Evolutionary conservation across 1,140 invertebrate genomes (phyloP), one percentile per base, ranked within the genome.

Genomic region (Drosophila navojoa): DNA sequence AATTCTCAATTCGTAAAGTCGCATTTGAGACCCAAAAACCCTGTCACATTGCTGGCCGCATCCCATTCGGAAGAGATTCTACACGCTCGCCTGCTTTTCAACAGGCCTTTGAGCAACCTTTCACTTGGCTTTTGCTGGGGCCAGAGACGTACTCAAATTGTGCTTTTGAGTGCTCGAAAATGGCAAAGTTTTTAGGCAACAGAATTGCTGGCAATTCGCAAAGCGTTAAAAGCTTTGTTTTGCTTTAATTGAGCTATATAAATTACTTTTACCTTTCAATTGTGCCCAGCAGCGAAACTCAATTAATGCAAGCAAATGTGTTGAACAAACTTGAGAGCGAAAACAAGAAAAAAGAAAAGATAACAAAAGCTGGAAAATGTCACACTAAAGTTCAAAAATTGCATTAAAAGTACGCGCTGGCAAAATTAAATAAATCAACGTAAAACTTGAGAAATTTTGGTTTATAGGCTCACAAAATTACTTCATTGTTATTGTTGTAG

Each of bases 251-350:
- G 73, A 68, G 69, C 81, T 40, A 47, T 38, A 44, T 76, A 77
- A 85, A 81, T 74, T 71, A 78, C 72, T 85, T 86, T 85, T 84
- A 81, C 81, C 85, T 81, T 81, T 72, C 74, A 60, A 67, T 62
- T 71, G 67, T 52, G 71, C 44, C 15, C 38, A 25, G 38, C 38
- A 29, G 71, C 71, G 71, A 54, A 69, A 62, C 71, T 73, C 58
- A 69, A 69, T 73, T 73, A 69, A 67, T 52, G 22, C 47, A 54
- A 53, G 29, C 35, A 35, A 62, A 54, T 47, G 3, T 22, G 27
- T n/a, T 49, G 49, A 60, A 40, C 2, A 54, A 63, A 47, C n/a
- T 27, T 45, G 25, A 58, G 27, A 29, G 27, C 27, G 35, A 45
- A 55, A 54, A 45, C 15, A 13, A 50, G 5, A 10, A 13, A 32